Evolutionary conservation across 2,888 invertebrate species (phyloP), one percentile per base, ranked within the genome.

Genomic region (Lasioglossum vierecki): DNA sequence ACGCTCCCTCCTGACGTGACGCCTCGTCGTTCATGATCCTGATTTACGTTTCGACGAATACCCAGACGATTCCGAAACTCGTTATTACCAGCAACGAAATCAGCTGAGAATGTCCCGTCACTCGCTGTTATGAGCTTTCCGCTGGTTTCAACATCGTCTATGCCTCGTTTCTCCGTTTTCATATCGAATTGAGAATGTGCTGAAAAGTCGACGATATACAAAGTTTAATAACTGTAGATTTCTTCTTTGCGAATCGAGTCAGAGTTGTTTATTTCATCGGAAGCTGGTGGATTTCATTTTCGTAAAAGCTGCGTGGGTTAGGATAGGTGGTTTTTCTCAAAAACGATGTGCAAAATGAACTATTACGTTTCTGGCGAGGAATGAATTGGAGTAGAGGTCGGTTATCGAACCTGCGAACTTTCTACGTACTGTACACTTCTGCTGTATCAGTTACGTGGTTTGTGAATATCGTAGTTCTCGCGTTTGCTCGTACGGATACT

Each of bases 1-100:
- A 22, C 11, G n/a, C 39, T 39, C 13, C 18, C 46, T 46, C 11
- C 68, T 49, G 44, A 60, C 70, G 53, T 70, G 41, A 68, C 70
- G 53, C 70, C 49, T 63, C n/a, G 75, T 41, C 83, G 60, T 83
- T 83, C 82, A 77, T 11, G 57, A 73, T 26, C 57, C 70, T 83
- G 83, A 84, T 79, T 83, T 83, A 76, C 53, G 78, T 74, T 30
- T 70, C 30, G 74, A 84, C 70, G 75, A 53, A n/a, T 11, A 44
- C 49, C 53, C 63, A n/a, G 63, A 41, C 74, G 41, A 71, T 74
- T 78, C 70, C 26, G 30, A 18, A 30, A 63, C 66, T 26, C 44
- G 44, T 22, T 39, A 39, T 41, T 70, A 41, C 41, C 13, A 70
- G 70, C 11, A n/a, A 22, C 1, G 22, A 70, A 70, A 70, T 70